Percentiles rank a stretch among this genome's conserved stretches.
These are phyloP conservation scores for Apoda limacodes DNA, from an alignment of 2,888 invertebrate genomes.

Conservation along the genomic window DNA sequence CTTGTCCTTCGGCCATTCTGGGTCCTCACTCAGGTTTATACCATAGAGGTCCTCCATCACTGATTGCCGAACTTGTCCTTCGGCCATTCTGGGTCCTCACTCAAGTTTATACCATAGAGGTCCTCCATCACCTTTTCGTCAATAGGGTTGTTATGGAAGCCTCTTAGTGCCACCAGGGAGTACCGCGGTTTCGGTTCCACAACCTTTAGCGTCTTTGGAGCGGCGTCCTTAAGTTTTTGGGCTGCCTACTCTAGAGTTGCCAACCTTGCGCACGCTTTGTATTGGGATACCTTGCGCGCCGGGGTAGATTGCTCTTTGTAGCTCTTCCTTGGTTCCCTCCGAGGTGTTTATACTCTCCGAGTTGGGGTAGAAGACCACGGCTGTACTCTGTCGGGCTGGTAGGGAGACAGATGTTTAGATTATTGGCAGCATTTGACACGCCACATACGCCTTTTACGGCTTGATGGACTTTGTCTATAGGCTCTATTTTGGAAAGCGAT, in stretches of 20 bases:
- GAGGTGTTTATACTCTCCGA: not conserved
- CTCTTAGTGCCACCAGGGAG: no score
- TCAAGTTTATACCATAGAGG: conserved; percentile 10
- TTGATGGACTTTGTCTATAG: conserved; percentile 2
- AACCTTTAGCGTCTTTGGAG: no score
- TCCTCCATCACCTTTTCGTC: not conserved
- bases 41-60: conserved; percentile 4
- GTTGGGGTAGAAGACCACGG: conserved; percentile 11
- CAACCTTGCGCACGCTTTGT: not conserved
- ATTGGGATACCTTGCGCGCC: not conserved
- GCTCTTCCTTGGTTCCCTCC: conserved; percentile 1
- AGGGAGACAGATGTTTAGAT: conserved; percentile 5
- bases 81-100: conserved; percentile 7
- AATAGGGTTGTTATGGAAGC: no score
- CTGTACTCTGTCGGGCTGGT: conserved; percentile 4
- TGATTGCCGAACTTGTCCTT: rapidly evolving
- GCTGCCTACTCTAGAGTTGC: no score
- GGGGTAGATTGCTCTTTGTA: not conserved
- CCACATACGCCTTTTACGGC: conserved; percentile 7
- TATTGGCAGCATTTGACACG: conserved; percentile 6
- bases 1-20: not conserved
- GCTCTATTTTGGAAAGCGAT: not conserved
- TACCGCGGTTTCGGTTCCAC: no score
- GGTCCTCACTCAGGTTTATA: no score
- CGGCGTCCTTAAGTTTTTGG: no score